Conservation (phyloP, 1,140 invertebrate species). For the Leptinotarsa texana region DNA sequence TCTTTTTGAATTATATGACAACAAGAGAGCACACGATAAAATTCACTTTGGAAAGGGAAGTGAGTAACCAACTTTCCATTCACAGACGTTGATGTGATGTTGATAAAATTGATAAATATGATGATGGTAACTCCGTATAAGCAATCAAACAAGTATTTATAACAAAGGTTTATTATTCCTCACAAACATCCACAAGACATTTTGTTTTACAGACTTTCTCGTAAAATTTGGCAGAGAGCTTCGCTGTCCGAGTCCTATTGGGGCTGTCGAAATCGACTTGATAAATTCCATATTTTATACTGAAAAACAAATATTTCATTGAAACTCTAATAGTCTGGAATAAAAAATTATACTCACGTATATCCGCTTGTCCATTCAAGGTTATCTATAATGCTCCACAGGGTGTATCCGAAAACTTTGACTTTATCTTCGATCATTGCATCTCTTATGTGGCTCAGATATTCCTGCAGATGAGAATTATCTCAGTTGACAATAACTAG, state of each 20-base stretch:
- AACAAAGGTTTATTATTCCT: background rate
- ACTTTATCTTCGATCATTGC: conserved; percentile 48
- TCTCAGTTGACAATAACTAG: background rate
- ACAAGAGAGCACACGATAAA: too few species aligned
- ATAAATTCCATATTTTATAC: conserved; percentile 62
- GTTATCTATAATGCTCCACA: conserved; percentile 69
- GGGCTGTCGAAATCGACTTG: conserved; percentile 62
- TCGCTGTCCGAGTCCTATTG: conserved; percentile 57
- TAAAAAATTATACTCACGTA: background rate
- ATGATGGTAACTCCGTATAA: too few species aligned
- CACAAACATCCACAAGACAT: conserved; percentile 31
- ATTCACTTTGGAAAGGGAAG: too few species aligned
- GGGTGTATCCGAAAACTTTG: conserved; percentile 60
- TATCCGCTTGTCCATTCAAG: conserved; percentile 61
- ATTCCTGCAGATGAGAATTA: conserved; percentile 5
- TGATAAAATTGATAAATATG: too few species aligned
- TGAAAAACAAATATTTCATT: conserved; percentile 44
- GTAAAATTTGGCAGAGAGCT: conserved; percentile 57
- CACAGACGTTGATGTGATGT: too few species aligned
- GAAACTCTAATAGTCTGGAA: background rate
- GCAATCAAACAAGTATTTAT: background rate
- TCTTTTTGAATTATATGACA: too few species aligned
- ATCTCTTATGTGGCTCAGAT: conserved; percentile 11
- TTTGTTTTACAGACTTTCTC: conserved; percentile 48
- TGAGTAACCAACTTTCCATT: too few species aligned